phyloP scores from a whole-genome alignment of 2,888 invertebrate genomes.

The Erebia epiphron region DNA sequence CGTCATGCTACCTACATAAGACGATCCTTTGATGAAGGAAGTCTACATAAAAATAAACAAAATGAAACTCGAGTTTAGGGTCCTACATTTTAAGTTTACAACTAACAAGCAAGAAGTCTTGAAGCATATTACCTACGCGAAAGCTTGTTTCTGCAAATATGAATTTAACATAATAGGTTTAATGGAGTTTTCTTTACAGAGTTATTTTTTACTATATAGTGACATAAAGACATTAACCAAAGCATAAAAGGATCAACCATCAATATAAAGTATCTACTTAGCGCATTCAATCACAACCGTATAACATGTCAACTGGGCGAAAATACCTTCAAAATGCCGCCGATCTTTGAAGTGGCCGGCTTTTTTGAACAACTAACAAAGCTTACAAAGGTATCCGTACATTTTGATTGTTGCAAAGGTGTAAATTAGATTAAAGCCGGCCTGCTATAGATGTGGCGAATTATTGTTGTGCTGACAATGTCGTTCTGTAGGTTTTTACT shows the following conservation, averaged over 20 bases:
- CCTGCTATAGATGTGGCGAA: constrained; percentile 73
- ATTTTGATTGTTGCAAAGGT: constrained; percentile 27
- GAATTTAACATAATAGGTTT: too few species aligned
- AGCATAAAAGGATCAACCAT: constrained; percentile 16
- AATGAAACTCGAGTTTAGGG: too few species aligned
- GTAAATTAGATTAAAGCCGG: constrained; percentile 35
- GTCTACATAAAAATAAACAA: too few species aligned
- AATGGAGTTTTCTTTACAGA: not conserved
- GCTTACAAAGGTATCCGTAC: constrained; percentile 16
- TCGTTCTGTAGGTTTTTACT: constrained; percentile 40
- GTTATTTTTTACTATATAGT: not conserved
- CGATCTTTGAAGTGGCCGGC: constrained; percentile 30
- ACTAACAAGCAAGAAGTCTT: too few species aligned
- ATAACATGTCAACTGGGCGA: constrained; percentile 14
- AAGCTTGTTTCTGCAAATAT: too few species aligned
- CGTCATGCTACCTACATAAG: too few species aligned
- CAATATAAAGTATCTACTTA: constrained; percentile 25
- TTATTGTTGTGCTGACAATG: constrained; percentile 69
- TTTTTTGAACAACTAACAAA: constrained; percentile 26
- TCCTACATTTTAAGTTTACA: too few species aligned
- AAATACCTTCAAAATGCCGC: constrained; percentile 25
- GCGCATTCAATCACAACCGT: constrained; percentile 19
- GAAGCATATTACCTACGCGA: too few species aligned
- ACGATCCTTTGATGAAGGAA: too few species aligned
- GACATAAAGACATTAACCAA: constrained; percentile 18